phyloP scores from a whole-genome alignment of 2,113 vertebrate genomes.

The Taxidea taxus region DNA sequence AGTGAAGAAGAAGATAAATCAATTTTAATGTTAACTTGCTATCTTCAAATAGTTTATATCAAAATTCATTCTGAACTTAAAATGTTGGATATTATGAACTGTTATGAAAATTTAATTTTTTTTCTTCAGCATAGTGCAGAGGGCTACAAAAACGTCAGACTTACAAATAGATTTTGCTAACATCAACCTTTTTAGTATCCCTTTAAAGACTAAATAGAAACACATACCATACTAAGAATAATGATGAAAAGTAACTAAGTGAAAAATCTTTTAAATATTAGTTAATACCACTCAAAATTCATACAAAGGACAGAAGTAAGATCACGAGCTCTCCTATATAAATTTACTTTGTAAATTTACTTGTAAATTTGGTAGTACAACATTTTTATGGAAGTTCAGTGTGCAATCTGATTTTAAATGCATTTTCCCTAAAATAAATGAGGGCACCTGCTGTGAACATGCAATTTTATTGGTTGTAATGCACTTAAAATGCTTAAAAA shows the following conservation, averaged over 20 bases:
- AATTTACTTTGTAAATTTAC: constrained; percentile 25
- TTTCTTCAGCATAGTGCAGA: background rate
- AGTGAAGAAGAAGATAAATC: background rate
- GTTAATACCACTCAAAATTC: constrained; percentile 16
- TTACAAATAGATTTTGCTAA: background rate
- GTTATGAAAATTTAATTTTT: background rate
- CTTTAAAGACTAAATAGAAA: background rate
- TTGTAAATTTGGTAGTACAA: background rate
- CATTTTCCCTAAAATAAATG: constrained; percentile 38
- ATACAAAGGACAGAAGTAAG: background rate
- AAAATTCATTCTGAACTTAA: background rate
- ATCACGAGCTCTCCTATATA: background rate
- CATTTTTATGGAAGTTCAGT: constrained; percentile 28
- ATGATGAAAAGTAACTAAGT: background rate
- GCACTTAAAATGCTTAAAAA: constrained; percentile 10
- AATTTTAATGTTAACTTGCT: background rate
- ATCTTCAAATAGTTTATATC: background rate
- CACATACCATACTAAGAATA: background rate
- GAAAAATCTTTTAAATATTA: constrained; percentile 34
- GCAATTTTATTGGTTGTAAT: background rate
- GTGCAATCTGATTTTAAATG: constrained; percentile 26
- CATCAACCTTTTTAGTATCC: background rate
- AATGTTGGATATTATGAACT: background rate
- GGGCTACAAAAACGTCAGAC: background rate
- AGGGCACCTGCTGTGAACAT: background rate